Percentiles rank a stretch among this genome's conserved stretches.
phyloP scores from a whole-genome alignment of 2,797 vertebrate species.

The Pempheris klunzingeri region DNA sequence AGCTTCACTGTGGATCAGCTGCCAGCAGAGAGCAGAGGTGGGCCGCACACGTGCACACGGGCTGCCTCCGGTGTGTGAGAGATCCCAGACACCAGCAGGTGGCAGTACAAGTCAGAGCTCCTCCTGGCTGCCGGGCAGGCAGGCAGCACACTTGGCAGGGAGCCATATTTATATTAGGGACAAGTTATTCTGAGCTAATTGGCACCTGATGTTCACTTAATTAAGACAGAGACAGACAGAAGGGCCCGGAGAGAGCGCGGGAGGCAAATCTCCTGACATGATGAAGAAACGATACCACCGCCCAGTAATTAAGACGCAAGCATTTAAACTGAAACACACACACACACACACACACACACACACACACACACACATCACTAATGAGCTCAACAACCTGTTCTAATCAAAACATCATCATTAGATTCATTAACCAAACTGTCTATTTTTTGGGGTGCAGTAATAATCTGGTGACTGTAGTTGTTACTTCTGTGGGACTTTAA shows the following conservation, averaged over 20 bases:
- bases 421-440: too few relatives aligned
- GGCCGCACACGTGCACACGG: neutral
- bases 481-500: neutral
- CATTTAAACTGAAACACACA: slow-evolving; percentile 56
- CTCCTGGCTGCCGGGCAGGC: slow-evolving; percentile 5
- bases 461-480: neutral
- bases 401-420: slow-evolving; percentile 74
- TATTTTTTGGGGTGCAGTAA: too few relatives aligned
- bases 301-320: slow-evolving; percentile 78
- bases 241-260: slow-evolving; percentile 69
- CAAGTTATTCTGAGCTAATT: slow-evolving; percentile 82
- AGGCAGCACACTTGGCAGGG: slow-evolving; percentile 72
- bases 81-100: neutral
- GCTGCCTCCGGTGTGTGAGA: rapidly evolving
- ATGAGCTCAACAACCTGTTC: slow-evolving; percentile 71
- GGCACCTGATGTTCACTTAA: slow-evolving; percentile 88
- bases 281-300: slow-evolving; percentile 65
- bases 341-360: slow-evolving; percentile 29
- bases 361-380: slow-evolving; percentile 39
- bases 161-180: slow-evolving; percentile 77
- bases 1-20: slow-evolving; percentile 64
- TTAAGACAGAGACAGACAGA: slow-evolving; percentile 79
- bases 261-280: slow-evolving; percentile 76
- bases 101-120: slow-evolving; percentile 54
- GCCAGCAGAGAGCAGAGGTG: slow-evolving; percentile 70